A percentile compares a stretch with the other conserved stretches of the same genome.
These are phyloP conservation scores for Chrysogorgia sp. DNA, from an alignment of 92 coral and sea anemone species.

Conservation along the genomic window DNA sequence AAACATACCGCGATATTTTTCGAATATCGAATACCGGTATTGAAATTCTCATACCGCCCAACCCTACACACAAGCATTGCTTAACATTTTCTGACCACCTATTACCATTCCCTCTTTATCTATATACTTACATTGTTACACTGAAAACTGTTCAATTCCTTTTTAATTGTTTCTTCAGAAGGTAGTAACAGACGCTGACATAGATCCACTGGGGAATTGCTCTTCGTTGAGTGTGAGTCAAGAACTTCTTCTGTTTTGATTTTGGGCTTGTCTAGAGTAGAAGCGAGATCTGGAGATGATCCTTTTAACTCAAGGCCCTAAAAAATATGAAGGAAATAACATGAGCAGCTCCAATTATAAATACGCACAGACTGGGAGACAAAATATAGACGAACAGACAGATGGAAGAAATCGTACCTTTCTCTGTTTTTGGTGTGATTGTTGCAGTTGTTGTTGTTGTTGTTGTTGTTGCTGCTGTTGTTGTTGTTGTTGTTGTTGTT, in stretches of 20 bases:
- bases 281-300: slow-evolving; percentile 8
- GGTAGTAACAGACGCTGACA: background rate
- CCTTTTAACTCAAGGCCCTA: slow-evolving; percentile 28
- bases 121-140: slow-evolving; percentile 9
- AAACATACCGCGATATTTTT: no score
- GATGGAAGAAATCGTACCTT: slow-evolving; percentile 36
- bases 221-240: background rate
- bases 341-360: background rate
- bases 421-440: slow-evolving; percentile 54
- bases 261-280: background rate
- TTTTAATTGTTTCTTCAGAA: background rate
- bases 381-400: background rate
- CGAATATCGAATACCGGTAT: no score
- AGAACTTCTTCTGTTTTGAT: background rate
- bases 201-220: background rate
- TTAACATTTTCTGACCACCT: no score
- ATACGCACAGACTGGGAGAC: background rate
- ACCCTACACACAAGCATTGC: no score
- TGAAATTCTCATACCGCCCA: no score
- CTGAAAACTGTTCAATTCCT: slow-evolving; percentile 16
- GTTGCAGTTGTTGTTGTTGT: slow-evolving; percentile 11
- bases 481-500: slow-evolving; percentile 7
- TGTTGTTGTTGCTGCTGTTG: slow-evolving; percentile 33
- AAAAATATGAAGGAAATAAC: slow-evolving; percentile 8
- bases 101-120: background rate